These are phyloP conservation scores for Metalampra italica DNA, from an alignment of 2,888 invertebrate genomes.

Conservation along the genomic window DNA sequence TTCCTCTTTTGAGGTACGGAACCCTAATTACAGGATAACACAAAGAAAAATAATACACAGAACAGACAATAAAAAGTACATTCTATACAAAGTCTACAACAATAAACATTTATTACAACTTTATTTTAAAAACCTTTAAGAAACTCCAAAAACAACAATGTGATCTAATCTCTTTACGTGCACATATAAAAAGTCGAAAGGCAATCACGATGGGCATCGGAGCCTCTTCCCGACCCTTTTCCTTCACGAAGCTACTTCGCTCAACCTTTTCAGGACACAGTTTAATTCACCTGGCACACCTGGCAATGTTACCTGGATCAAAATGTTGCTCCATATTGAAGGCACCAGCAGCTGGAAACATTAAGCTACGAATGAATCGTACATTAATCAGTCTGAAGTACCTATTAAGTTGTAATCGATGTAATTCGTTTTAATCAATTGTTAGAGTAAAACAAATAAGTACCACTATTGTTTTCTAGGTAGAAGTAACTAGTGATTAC, in stretches of 20 bases:
- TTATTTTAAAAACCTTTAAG: too few species aligned
- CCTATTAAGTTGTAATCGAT: background rate
- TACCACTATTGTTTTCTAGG: too few species aligned
- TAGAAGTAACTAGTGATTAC: too few species aligned
- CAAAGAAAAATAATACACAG: too few species aligned
- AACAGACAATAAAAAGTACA: too few species aligned
- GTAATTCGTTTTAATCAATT: background rate
- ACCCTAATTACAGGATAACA: too few species aligned
- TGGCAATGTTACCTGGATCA: conserved; percentile 24
- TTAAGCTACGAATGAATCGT: conserved; percentile 7
- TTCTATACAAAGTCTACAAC: too few species aligned
- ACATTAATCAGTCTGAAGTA: background rate
- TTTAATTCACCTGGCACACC: conserved; percentile 31
- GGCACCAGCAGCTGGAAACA: conserved; percentile 5
- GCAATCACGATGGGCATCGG: conserved; percentile 4
- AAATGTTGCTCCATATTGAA: conserved; percentile 22
- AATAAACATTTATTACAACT: too few species aligned
- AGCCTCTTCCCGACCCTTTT: conserved; percentile 20
- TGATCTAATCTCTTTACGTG: background rate
- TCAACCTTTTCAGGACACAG: conserved; percentile 24
- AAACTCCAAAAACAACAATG: too few species aligned
- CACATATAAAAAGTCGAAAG: conserved; percentile 7
- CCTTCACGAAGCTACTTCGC: conserved; percentile 17
- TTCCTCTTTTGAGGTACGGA: too few species aligned
- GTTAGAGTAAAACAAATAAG: background rate